Evolutionary conservation across 2,888 invertebrate species (phyloP).

Genomic region (Leptogaster cylindrica): DNA sequence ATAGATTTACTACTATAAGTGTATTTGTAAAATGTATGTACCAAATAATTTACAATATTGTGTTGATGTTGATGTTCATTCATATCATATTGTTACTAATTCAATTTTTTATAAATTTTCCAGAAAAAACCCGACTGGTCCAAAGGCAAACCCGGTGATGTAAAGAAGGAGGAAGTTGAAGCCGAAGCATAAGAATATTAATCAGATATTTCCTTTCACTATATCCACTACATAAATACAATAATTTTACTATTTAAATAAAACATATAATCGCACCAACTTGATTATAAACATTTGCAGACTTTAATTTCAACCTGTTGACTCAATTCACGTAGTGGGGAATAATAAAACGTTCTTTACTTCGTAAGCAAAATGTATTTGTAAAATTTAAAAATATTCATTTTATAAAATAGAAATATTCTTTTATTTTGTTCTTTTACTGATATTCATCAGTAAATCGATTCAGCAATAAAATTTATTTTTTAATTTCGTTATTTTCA

Average conservation of each 20-base stretch:
- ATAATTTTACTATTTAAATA: constrained; percentile 31
- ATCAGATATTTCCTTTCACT: constrained; percentile 30
- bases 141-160: constrained; percentile 85
- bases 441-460: too few relatives aligned
- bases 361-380: constrained; percentile 25
- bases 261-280: constrained; percentile 22
- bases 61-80: constrained; percentile 5
- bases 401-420: constrained; percentile 4
- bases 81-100: not conserved
- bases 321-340: constrained; percentile 2
- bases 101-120: constrained; percentile 56
- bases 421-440: constrained; percentile 3
- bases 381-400: constrained; percentile 31
- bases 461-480: too few relatives aligned
- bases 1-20: too few relatives aligned
- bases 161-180: constrained; percentile 84
- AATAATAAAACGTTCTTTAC: constrained; percentile 6
- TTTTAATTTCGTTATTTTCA: too few relatives aligned
- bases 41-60: not conserved
- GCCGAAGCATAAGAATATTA: constrained; percentile 77
- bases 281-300: constrained; percentile 17
- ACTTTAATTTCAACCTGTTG: constrained; percentile 14
- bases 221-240: constrained; percentile 31
- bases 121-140: constrained; percentile 97
- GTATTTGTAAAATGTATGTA: not conserved